Percentiles rank a stretch among this genome's conserved stretches.
Evolutionary conservation across 1,140 invertebrate genomes (phyloP).

Genomic region (Bombus pyrosoma): DNA sequence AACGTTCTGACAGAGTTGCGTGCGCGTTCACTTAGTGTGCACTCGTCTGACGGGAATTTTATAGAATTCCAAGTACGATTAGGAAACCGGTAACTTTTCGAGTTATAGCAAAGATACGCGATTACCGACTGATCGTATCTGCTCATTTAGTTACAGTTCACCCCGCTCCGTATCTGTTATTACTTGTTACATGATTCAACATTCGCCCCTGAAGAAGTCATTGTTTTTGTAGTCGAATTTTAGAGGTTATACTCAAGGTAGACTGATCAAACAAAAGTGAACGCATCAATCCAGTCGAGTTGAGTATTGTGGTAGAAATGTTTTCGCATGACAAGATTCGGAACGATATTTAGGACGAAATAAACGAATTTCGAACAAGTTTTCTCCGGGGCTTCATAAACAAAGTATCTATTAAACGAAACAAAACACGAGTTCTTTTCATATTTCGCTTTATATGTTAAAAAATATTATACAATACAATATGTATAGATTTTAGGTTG

Average conservation of each 20-base stretch:
- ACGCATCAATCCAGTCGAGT: background rate
- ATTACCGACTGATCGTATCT: conserved; percentile 46
- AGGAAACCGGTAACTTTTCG: background rate
- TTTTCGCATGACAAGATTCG: too few species aligned
- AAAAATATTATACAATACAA: too few species aligned
- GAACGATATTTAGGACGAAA: too few species aligned
- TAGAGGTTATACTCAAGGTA: background rate
- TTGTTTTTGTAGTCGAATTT: background rate
- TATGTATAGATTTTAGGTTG: too few species aligned
- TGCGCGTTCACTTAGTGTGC: background rate
- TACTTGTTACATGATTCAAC: background rate
- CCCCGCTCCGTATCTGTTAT: background rate
- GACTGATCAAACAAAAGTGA: background rate
- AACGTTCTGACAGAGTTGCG: background rate
- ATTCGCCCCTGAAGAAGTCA: background rate
- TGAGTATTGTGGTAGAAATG: background rate
- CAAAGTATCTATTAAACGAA: too few species aligned
- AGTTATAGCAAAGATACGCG: background rate
- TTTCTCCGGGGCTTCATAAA: too few species aligned
- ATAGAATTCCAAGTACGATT: background rate
- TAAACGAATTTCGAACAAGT: too few species aligned
- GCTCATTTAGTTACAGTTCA: conserved; percentile 18
- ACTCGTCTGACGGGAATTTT: background rate
- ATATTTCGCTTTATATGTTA: too few species aligned
- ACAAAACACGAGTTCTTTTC: too few species aligned